Conservation (phyloP, 2,888 invertebrate genomes). For the Ernsta delagoae region DNA sequence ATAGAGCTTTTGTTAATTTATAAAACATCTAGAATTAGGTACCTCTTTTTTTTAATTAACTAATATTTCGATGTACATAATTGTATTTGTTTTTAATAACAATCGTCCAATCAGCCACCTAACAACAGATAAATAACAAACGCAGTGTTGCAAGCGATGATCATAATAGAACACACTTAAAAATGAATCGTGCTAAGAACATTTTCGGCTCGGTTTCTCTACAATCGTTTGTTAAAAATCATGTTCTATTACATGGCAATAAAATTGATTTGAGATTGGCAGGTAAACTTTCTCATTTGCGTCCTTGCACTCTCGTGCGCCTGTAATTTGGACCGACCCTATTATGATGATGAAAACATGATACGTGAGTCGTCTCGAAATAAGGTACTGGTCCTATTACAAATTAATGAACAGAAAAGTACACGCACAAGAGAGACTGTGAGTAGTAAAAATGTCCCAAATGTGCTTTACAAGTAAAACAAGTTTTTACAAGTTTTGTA, state of each 20-base stretch:
- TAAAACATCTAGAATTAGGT: no score
- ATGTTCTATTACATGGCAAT: slow-evolving; percentile 27
- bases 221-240: slow-evolving; percentile 21
- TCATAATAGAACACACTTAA: slow-evolving; percentile 53
- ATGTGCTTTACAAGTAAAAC: no score
- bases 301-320: slow-evolving; percentile 36
- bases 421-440: no score
- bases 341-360: slow-evolving; percentile 63
- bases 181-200: slow-evolving; percentile 47
- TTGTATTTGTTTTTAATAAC: no score
- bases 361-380: slow-evolving; percentile 54
- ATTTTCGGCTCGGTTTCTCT: slow-evolving; percentile 22
- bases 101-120: neutral
- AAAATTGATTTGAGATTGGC: slow-evolving; percentile 33
- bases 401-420: neutral
- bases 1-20: no score
- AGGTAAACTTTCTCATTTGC: slow-evolving; percentile 31
- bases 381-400: slow-evolving; percentile 1
- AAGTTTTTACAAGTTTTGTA: no score
- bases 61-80: no score
- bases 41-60: no score
- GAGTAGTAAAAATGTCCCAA: no score
- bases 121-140: slow-evolving; percentile 57
- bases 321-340: slow-evolving; percentile 36
- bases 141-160: slow-evolving; percentile 55